phyloP scores from a whole-genome alignment of 2,888 invertebrate species.

The Adelognathus sp. region DNA sequence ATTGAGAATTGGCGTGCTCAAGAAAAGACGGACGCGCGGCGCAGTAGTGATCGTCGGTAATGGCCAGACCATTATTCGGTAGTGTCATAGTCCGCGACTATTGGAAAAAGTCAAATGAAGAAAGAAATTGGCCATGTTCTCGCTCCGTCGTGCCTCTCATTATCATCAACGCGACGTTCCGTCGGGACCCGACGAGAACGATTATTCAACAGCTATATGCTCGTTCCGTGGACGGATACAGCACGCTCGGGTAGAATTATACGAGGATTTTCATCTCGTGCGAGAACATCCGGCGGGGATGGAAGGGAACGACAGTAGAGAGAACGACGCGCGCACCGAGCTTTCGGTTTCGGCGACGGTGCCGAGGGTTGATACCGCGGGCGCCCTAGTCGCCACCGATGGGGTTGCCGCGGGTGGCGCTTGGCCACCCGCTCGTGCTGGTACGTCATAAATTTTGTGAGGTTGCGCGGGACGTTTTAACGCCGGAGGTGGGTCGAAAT shows the following conservation, averaged over 20 bases:
- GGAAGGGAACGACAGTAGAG: not conserved
- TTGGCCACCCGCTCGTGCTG: constrained; percentile 42
- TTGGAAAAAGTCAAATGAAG: not conserved
- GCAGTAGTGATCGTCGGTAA: not conserved
- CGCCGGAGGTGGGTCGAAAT: constrained; percentile 59
- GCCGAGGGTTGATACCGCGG: not conserved
- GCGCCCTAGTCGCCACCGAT: constrained; percentile 33
- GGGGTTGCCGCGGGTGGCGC: constrained; percentile 37
- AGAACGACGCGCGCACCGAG: constrained; percentile 8
- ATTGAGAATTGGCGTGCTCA: not conserved
- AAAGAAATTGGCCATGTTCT: too few species aligned
- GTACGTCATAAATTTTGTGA: constrained; percentile 71
- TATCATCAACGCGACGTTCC: constrained; percentile 24
- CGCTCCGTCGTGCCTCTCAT: constrained; percentile 16
- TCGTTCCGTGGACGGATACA: not conserved
- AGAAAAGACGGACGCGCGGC: not conserved
- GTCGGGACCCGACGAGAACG: not conserved
- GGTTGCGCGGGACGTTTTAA: constrained; percentile 70
- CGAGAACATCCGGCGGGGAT: not conserved
- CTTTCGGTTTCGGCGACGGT: constrained; percentile 6
- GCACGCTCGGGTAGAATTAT: not conserved
- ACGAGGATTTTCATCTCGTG: not conserved
- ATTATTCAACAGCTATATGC: not conserved
- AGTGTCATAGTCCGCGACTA: not conserved
- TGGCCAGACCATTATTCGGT: not conserved